A percentile compares a stretch with the other conserved stretches of the same genome.
These are phyloP conservation scores for Steatornis caripensis DNA, from an alignment of 2,113 vertebrate species.

Conservation along the genomic window DNA sequence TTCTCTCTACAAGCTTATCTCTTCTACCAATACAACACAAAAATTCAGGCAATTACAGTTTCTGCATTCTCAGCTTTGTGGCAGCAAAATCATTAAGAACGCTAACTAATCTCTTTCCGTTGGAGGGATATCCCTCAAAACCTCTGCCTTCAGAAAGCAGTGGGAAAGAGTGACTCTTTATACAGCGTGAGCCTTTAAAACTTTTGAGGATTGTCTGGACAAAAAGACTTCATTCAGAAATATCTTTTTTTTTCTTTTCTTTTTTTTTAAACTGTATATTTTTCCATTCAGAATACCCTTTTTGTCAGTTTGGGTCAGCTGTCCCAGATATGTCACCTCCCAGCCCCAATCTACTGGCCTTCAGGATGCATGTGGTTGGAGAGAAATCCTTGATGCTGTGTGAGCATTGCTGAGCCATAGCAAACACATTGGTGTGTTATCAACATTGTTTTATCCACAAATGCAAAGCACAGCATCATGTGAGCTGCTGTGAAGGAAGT, in stretches of 20 bases:
- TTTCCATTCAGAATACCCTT: background rate
- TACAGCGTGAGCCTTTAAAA: background rate
- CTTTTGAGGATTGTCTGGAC: background rate
- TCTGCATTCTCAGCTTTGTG: background rate
- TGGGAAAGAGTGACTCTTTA: background rate
- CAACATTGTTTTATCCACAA: background rate
- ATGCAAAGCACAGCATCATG: background rate
- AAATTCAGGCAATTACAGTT: background rate
- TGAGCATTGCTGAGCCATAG: background rate
- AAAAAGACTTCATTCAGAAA: background rate
- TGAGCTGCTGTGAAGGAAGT: background rate
- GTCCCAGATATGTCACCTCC: background rate
- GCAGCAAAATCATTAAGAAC: background rate
- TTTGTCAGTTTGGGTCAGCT: background rate
- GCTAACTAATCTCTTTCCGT: background rate
- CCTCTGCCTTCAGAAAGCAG: background rate
- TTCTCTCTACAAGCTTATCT: background rate
- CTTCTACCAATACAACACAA: background rate
- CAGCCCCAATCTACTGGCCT: background rate
- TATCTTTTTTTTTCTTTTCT: background rate
- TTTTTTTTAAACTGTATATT: background rate
- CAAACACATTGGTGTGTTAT: background rate
- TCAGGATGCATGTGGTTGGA: background rate
- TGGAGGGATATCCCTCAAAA: background rate
- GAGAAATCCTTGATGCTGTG: background rate